A percentile compares a stretch with the other conserved stretches of the same genome.
These are phyloP conservation scores for Erynnis tages DNA, from an alignment of 2,888 invertebrate species.

Conservation along the genomic window DNA sequence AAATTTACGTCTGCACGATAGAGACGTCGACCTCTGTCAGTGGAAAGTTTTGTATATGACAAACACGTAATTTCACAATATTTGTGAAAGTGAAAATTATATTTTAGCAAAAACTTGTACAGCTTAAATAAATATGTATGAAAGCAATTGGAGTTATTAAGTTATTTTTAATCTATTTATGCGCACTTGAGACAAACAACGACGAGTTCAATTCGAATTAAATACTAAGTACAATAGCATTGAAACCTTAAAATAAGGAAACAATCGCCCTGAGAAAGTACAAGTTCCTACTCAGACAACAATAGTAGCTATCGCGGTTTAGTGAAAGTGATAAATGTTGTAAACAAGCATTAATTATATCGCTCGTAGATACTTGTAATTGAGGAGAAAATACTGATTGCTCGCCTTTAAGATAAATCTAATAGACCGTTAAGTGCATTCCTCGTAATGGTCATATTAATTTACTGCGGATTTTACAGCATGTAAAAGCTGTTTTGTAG, in stretches of 20 bases:
- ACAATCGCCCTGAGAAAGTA: constrained; percentile 26
- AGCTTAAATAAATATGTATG: too few species aligned
- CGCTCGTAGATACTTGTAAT: constrained; percentile 22
- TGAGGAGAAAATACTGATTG: constrained; percentile 25
- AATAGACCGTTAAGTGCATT: constrained; percentile 25
- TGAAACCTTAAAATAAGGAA: constrained; percentile 13
- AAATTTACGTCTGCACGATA: constrained; percentile 2
- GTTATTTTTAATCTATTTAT: too few species aligned
- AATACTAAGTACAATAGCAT: too few species aligned
- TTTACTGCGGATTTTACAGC: constrained; percentile 7
- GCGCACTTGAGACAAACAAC: too few species aligned
- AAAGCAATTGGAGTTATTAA: too few species aligned
- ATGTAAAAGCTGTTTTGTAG: not conserved
- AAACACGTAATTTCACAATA: too few species aligned
- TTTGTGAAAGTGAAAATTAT: too few species aligned
- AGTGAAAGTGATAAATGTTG: constrained; percentile 29
- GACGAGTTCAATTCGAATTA: too few species aligned
- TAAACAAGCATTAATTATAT: constrained; percentile 28
- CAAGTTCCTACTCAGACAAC: constrained; percentile 23
- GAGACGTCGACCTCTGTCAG: constrained; percentile 5
- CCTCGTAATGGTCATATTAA: constrained; percentile 16
- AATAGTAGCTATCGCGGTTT: constrained; percentile 25
- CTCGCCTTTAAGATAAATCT: constrained; percentile 24
- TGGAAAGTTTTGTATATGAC: constrained; percentile 1
- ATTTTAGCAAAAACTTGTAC: too few species aligned